phyloP scores from a whole-genome alignment of 2,113 vertebrate species.

The western clawed frog (Xenopus tropicalis) region DNA sequence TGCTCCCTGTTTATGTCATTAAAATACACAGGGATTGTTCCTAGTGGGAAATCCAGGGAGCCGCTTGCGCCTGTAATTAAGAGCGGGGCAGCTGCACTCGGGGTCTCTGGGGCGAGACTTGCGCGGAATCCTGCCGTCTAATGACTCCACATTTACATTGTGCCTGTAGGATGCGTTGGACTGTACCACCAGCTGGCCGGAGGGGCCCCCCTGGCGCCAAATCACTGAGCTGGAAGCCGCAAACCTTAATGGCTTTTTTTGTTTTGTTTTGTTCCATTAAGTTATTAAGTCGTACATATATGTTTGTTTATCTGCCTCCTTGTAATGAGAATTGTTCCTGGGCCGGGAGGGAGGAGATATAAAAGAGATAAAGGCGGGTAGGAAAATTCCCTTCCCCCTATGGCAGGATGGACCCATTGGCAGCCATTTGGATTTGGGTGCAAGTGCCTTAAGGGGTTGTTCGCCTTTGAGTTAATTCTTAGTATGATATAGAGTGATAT shows the following conservation, averaged over 20 bases:
- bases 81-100: not conserved
- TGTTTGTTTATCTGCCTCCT: no score
- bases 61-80: not conserved
- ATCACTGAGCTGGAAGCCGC: not conserved
- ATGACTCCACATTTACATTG: not conserved
- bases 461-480: no score
- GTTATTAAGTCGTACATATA: no score
- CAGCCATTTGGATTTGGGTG: no score
- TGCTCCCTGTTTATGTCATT: conserved; percentile 9
- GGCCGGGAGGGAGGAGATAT: no score
- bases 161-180: not conserved
- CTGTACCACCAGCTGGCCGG: not conserved
- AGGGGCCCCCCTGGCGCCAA: not conserved
- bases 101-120: not conserved
- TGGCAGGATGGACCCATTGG: no score
- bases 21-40: conserved; percentile 13
- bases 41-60: not conserved
- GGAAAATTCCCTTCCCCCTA: no score
- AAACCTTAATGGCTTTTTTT: not conserved
- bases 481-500: no score
- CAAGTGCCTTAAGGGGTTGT: no score
- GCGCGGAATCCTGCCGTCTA: conserved; percentile 9
- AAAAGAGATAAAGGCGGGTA: no score
- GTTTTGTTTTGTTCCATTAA: no score
- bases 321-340: no score